Conservation (phyloP, 2,113 vertebrate genomes). For the Entelurus aequoreus region DNA sequence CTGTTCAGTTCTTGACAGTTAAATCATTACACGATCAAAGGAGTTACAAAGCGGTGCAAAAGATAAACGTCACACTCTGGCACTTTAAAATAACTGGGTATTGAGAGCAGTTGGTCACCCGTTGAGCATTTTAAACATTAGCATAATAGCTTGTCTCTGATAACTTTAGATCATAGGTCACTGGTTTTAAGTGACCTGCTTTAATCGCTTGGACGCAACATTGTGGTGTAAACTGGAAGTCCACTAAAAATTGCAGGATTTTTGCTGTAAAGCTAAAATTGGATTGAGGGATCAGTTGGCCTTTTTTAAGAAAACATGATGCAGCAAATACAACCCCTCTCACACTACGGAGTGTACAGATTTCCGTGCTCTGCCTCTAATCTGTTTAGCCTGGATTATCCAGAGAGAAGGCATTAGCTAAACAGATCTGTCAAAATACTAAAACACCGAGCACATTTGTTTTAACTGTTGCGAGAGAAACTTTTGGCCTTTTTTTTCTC, state of each 20-base stretch:
- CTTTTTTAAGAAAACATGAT: slow-evolving; percentile 11
- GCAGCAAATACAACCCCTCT: slow-evolving; percentile 11
- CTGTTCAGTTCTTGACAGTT: too few relatives aligned
- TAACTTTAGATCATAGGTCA: background rate
- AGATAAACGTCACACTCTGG: background rate
- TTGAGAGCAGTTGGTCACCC: too few relatives aligned
- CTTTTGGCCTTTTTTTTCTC: background rate
- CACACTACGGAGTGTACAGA: slow-evolving; percentile 14
- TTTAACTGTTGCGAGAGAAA: slow-evolving; percentile 9
- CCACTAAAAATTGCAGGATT: slow-evolving; percentile 6
- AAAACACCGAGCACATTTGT: slow-evolving; percentile 19
- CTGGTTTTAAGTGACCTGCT: background rate
- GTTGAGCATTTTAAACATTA: too few relatives aligned
- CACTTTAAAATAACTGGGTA: background rate
- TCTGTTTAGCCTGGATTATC: slow-evolving; percentile 53
- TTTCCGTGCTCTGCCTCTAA: slow-evolving; percentile 39
- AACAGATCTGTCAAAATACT: slow-evolving; percentile 48
- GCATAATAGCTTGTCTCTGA: background rate
- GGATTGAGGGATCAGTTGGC: slow-evolving; percentile 15
- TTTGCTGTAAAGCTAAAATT: slow-evolving; percentile 16
- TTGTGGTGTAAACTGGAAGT: background rate
- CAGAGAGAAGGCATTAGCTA: slow-evolving; percentile 34
- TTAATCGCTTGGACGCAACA: background rate
- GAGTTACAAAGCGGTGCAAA: too few relatives aligned
- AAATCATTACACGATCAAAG: too few relatives aligned